Percentiles rank a stretch among this genome's conserved stretches.
Conservation (phyloP, 53 echinoderm and acorn worm species). For the Henricia sp. region DNA sequence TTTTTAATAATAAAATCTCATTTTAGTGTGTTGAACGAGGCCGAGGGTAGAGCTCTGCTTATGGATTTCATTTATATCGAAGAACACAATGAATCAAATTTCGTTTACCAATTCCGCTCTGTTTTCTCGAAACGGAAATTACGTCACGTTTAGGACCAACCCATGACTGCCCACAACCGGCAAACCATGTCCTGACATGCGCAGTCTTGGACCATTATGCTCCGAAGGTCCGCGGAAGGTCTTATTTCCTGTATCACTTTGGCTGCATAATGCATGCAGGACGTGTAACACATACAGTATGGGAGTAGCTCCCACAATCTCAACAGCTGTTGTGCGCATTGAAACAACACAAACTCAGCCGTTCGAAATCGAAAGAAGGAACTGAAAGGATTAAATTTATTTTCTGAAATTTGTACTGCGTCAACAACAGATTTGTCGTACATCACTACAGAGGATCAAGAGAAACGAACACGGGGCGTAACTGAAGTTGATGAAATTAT, state of each 20-base stretch:
- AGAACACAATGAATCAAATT: too few relatives aligned
- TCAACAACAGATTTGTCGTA: neutral
- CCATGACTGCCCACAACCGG: neutral
- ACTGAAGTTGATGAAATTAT: neutral
- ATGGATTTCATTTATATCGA: too few relatives aligned
- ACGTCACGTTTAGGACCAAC: neutral
- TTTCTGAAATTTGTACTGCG: neutral
- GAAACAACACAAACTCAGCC: too few relatives aligned
- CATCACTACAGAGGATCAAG: neutral
- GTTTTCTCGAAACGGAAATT: too few relatives aligned
- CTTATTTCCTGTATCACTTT: slow-evolving; percentile 48
- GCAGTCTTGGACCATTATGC: slow-evolving; percentile 37
- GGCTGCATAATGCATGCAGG: neutral
- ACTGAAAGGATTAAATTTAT: neutral
- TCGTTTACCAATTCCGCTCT: too few relatives aligned
- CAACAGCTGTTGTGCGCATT: too few relatives aligned
- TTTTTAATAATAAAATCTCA: too few relatives aligned
- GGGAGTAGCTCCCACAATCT: too few relatives aligned
- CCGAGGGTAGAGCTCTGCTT: too few relatives aligned
- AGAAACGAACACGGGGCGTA: neutral
- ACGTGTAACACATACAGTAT: neutral
- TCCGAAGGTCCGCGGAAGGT: slow-evolving; percentile 1
- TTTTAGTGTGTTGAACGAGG: too few relatives aligned
- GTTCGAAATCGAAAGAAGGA: slow-evolving; percentile 25
- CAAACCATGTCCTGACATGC: slow-evolving; percentile 57